Evolutionary conservation across 2,797 vertebrate species (phyloP).

Genomic region (Molothrus aeneus): DNA sequence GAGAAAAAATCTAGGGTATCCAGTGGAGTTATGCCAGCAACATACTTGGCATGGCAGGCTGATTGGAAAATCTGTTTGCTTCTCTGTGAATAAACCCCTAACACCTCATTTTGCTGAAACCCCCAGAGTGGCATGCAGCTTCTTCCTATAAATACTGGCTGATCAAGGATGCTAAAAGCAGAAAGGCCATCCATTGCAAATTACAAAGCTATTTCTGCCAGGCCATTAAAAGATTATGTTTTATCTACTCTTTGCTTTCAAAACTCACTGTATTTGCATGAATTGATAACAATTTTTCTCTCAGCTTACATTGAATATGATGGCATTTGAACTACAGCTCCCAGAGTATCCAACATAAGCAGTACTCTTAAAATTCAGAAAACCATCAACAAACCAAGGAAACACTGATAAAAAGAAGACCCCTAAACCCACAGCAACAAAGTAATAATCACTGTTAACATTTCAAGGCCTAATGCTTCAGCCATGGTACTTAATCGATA

Average conservation of each 20-base stretch:
- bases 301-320: neutral
- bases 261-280: neutral
- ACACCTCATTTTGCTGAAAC: neutral
- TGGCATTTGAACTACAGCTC: neutral
- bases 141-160: neutral
- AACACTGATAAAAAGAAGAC: neutral
- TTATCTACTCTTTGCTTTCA: neutral
- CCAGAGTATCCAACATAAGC: neutral
- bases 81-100: neutral
- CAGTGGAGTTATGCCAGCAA: neutral
- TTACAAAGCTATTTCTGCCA: neutral
- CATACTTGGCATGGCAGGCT: neutral
- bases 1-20: neutral
- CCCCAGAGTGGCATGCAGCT: neutral
- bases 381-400: neutral
- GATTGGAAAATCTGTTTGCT: neutral
- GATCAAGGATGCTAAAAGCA: neutral
- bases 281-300: neutral
- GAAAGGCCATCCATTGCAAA: neutral
- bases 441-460: constrained; percentile 6
- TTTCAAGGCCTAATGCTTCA: constrained; percentile 36
- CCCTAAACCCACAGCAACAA: neutral
- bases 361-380: neutral
- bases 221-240: neutral
- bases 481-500: constrained; percentile 49